These are phyloP conservation scores for Acanthochromis polyacanthus DNA, from an alignment of 2,113 vertebrate genomes.

Conservation along the genomic window DNA sequence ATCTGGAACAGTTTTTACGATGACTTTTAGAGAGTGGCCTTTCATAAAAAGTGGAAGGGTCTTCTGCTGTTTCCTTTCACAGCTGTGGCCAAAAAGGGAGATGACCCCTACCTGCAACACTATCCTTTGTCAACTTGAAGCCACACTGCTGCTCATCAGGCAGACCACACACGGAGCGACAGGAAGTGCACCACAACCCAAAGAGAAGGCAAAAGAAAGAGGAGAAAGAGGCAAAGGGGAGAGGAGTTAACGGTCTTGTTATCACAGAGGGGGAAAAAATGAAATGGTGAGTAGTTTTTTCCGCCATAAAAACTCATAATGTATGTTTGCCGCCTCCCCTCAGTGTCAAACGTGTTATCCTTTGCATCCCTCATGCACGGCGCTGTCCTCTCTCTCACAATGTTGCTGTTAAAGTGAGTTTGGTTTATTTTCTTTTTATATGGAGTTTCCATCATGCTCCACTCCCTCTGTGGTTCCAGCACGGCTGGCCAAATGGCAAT, in stretches of 20 bases:
- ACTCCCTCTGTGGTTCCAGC: constrained; percentile 81
- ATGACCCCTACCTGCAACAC: constrained; percentile 60
- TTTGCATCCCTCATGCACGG: constrained; percentile 40
- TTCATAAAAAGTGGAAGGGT: not conserved
- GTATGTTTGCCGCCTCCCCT: constrained; percentile 39
- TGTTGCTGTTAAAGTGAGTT: constrained; percentile 70
- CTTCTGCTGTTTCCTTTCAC: constrained; percentile 41
- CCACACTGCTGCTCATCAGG: constrained; percentile 40
- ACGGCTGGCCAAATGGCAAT: constrained; percentile 79
- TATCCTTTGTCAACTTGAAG: constrained; percentile 45
- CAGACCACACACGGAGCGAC: constrained; percentile 69
- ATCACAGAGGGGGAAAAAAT: constrained; percentile 63
- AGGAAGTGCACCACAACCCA: constrained; percentile 23
- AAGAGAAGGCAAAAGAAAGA: constrained; percentile 32
- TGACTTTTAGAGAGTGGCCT: not conserved
- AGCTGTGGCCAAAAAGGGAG: constrained; percentile 29
- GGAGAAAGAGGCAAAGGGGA: constrained; percentile 49
- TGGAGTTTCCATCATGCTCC: constrained; percentile 79
- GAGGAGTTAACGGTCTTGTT: constrained; percentile 62
- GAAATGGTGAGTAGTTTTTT: constrained; percentile 65
- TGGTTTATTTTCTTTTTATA: constrained; percentile 78
- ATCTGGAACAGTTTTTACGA: not conserved
- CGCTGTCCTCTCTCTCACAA: constrained; percentile 29
- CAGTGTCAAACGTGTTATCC: constrained; percentile 54
- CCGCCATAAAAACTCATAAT: constrained; percentile 60